Conservation (phyloP, 2,797 vertebrate species). For the Cephalopachus bancanus region DNA sequence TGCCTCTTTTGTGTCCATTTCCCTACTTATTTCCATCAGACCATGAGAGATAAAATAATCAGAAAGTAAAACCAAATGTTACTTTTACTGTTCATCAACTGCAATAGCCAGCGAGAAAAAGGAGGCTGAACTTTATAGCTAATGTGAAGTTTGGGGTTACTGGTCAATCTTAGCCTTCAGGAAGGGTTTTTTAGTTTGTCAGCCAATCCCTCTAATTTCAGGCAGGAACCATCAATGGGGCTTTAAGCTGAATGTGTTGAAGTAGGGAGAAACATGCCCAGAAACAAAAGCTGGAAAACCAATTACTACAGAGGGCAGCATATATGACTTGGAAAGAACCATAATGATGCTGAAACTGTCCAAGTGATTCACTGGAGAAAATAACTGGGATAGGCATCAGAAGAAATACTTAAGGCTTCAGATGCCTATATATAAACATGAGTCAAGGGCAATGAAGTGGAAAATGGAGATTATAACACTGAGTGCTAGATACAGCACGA, state of each 20-base stretch:
- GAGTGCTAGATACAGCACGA: background rate
- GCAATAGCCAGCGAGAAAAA: conserved; percentile 14
- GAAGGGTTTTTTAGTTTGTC: background rate
- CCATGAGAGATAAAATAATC: conserved; percentile 73
- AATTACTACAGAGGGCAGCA: conserved; percentile 55
- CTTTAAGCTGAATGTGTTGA: conserved; percentile 43
- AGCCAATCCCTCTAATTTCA: conserved; percentile 31
- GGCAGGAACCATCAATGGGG: conserved; percentile 1
- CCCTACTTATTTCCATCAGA: conserved; percentile 60
- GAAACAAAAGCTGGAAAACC: conserved; percentile 55
- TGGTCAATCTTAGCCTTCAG: conserved; percentile 32
- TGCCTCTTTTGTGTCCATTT: conserved; percentile 58
- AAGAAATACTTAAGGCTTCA: conserved; percentile 66
- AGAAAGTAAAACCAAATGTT: conserved; percentile 64
- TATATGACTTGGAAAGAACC: conserved; percentile 57
- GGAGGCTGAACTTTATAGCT: conserved; percentile 24
- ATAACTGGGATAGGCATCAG: conserved; percentile 64
- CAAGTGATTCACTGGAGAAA: conserved; percentile 56
- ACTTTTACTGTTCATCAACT: conserved; percentile 50
- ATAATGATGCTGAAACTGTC: conserved; percentile 61
- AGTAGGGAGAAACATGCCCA: conserved; percentile 48
- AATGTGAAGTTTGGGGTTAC: conserved; percentile 7
- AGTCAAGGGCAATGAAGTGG: conserved; percentile 65
- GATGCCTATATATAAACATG: conserved; percentile 17
- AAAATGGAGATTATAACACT: conserved; percentile 59